These are phyloP conservation scores for Riptortus pedestris DNA, from an alignment of 1,140 invertebrate species.

Conservation along the genomic window DNA sequence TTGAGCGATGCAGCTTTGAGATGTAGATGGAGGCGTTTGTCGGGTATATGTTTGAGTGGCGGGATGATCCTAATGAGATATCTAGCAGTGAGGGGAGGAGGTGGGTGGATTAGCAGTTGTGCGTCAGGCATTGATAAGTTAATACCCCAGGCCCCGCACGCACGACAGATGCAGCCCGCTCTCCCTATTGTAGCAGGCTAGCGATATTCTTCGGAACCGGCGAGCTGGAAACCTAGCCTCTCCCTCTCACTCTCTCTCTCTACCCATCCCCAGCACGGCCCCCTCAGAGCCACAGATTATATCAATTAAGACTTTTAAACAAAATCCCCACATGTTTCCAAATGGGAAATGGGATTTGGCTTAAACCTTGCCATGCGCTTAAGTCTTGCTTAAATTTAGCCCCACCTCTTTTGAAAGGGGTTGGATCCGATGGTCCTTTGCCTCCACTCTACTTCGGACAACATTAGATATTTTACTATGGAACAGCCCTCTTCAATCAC, in stretches of 20 bases:
- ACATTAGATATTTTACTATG: too few species aligned
- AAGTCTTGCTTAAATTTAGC: background rate
- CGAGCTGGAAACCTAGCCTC: background rate
- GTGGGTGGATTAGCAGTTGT: background rate
- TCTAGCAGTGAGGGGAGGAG: background rate
- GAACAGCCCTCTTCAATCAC: too few species aligned
- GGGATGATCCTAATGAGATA: too few species aligned
- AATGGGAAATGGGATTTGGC: constrained; percentile 8
- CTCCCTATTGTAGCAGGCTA: background rate
- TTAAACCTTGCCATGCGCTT: background rate
- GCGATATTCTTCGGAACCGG: background rate
- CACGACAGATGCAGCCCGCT: background rate
- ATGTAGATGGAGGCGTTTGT: too few species aligned
- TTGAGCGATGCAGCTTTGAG: too few species aligned
- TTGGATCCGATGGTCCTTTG: too few species aligned
- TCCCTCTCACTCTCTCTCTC: background rate
- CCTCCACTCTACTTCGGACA: too few species aligned
- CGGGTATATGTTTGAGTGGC: too few species aligned
- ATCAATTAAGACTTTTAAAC: constrained; percentile 10
- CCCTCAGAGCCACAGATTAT: too few species aligned
- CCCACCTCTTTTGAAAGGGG: too few species aligned
- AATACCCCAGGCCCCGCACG: too few species aligned
- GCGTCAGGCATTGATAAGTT: constrained; percentile 1
- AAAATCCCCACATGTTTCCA: constrained; percentile 9
- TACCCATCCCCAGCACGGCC: too few species aligned